Base-by-base conservation (phyloP, 2,113 vertebrate species). In the Sialia sialis region DNA sequence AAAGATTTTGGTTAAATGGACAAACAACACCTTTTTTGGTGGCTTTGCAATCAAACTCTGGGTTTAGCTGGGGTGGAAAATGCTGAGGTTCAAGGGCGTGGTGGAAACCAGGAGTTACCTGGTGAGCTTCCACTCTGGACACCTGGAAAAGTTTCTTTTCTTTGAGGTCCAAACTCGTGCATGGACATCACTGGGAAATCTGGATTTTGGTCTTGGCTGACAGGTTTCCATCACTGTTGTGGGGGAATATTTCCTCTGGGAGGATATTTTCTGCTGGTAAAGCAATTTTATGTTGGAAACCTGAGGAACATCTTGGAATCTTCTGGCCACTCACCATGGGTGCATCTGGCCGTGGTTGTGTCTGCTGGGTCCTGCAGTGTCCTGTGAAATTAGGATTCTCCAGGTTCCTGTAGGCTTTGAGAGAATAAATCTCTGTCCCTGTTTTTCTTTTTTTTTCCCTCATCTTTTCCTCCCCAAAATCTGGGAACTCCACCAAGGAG, bases 271-370 rank as follows among this genome's bases (percentile, higher is more conserved):
- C 56, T 81, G 19, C 69, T 70, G n/a, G 30, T 46, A 43, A 23
- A 41, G 4, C 2, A 43, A 44, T 49, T 52, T 39, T 11, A 1
- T 22, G 9, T 29, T 51, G 20, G 68, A 69, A 84, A 67, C 4
- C 10, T 12, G n/a, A 68, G 52, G 49, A 84, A 36, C 20, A 25
- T 6, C 26, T 44, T n/a, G 46, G 44, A 16, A 39, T 6, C 20
- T 58, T 23, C 76, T 48, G 80, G 23, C 10, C 0, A 1, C 10
- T 27, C 12, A 2, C 7, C 32, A 11, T 15, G 46, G 52, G 20
- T 27, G 11, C 27, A 63, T 5, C 16, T 64, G 22, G 41, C 49
- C 7, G 0, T 2, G 10, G 18, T 0, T 0, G 0, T 59, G 6
- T 11, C 84, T 46, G 18, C 29, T 49, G 87, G 44, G 4, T 55